These are phyloP conservation scores for Centropristis striata DNA, from an alignment of 2,113 vertebrate genomes.

Conservation along the genomic window DNA sequence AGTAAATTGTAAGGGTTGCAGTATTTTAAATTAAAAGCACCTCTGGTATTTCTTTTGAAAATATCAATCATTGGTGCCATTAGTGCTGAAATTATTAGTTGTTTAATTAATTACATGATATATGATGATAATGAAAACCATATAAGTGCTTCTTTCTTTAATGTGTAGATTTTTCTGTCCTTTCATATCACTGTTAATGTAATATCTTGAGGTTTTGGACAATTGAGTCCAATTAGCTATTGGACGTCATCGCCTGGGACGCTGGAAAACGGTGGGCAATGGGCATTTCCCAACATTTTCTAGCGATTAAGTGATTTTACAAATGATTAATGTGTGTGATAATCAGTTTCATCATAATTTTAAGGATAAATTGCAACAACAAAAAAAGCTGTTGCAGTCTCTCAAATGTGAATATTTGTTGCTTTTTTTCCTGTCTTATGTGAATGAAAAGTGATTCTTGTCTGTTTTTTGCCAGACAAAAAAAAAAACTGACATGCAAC, in stretches of 20 bases:
- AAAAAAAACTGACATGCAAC: background rate
- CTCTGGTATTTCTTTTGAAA: background rate
- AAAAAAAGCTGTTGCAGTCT: too few relatives aligned
- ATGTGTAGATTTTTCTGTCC: background rate
- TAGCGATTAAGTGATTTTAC: background rate
- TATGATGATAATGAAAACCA: too few relatives aligned
- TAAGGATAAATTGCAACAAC: too few relatives aligned
- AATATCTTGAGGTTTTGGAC: background rate
- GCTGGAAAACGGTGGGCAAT: background rate
- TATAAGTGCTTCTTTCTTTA: background rate
- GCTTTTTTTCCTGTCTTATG: background rate
- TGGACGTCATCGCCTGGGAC: background rate
- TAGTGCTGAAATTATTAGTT: background rate
- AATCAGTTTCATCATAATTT: too few relatives aligned
- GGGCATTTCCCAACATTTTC: background rate
- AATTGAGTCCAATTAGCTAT: too few relatives aligned
- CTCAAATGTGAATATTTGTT: background rate
- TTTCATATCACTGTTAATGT: background rate
- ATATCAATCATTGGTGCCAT: background rate
- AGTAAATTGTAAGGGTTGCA: background rate
- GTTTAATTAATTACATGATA: background rate
- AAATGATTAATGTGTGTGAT: background rate
- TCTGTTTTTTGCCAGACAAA: background rate
- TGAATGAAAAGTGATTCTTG: background rate
- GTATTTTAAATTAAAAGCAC: conserved; percentile 15